Evolutionary conservation across 2,888 invertebrate genomes (phyloP).

Genomic region (Listrodromus nycthemerus): DNA sequence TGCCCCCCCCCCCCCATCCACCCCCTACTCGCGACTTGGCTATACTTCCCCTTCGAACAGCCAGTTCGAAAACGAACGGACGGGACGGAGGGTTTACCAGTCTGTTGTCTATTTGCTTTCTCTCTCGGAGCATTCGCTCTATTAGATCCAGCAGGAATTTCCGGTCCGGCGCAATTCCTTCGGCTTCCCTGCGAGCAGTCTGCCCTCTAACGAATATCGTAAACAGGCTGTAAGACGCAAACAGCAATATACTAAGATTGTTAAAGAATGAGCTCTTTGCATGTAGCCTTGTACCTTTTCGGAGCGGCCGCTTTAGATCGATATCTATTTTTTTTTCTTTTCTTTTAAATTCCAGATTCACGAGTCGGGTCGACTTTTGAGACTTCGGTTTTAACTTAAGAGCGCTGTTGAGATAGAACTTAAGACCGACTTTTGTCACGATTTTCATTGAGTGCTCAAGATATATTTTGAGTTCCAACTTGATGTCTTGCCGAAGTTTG

Average conservation of each 20-base stretch:
- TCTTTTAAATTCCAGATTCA: neutral
- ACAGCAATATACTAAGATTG: neutral
- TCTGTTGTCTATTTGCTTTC: conserved; percentile 6
- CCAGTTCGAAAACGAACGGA: conserved; percentile 31
- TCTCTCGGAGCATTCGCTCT: neutral
- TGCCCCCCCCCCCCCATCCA: too few relatives aligned
- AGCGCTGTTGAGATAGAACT: too few relatives aligned
- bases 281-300: too few relatives aligned
- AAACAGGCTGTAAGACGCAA: neutral
- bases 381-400: too few relatives aligned
- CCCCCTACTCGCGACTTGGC: neutral
- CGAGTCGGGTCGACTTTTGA: too few relatives aligned
- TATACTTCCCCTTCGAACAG: neutral
- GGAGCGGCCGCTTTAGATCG: too few relatives aligned
- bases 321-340: too few relatives aligned
- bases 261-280: too few relatives aligned
- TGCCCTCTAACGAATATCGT: neutral
- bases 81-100: neutral
- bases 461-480: too few relatives aligned
- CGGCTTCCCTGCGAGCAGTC: neutral
- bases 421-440: too few relatives aligned
- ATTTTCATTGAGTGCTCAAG: too few relatives aligned
- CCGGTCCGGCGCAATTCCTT: conserved; percentile 14
- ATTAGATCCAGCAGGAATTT: conserved; percentile 13
- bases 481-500: too few relatives aligned